Conservation (phyloP, 1,140 invertebrate genomes). For the Caerostris darwini region DNA sequence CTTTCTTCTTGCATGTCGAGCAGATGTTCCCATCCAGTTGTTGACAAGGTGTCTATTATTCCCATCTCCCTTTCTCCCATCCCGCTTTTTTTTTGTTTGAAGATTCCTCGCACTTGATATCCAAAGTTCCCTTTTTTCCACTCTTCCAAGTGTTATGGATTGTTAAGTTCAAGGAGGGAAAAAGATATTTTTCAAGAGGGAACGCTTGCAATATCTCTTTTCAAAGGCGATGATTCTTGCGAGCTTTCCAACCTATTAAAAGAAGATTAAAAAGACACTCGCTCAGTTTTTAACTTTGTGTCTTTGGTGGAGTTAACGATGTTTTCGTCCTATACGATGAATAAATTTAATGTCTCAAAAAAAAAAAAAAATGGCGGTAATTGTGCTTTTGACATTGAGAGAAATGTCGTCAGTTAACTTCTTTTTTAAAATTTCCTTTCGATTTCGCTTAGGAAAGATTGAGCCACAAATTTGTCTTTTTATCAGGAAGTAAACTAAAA, state of each 20-base stretch:
- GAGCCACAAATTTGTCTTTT: no score
- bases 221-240: not conserved
- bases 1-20: not conserved
- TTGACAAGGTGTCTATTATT: constrained; percentile 20
- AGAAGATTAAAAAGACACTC: not conserved
- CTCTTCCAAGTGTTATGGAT: not conserved
- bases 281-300: not conserved
- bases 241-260: not conserved
- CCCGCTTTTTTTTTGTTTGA: not conserved
- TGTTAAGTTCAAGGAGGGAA: not conserved
- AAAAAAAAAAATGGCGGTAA: not conserved
- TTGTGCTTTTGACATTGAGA: not conserved
- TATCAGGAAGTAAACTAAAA: no score
- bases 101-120: not conserved
- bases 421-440: not conserved
- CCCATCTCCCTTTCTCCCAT: not conserved
- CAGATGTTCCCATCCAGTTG: not conserved
- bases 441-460: no score
- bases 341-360: not conserved
- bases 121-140: not conserved
- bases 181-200: not conserved
- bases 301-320: not conserved
- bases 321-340: not conserved
- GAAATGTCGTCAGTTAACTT: not conserved
- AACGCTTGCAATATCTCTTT: not conserved